phyloP scores from a whole-genome alignment of 2,113 vertebrate species.

The Malurus alboscapulatus region DNA sequence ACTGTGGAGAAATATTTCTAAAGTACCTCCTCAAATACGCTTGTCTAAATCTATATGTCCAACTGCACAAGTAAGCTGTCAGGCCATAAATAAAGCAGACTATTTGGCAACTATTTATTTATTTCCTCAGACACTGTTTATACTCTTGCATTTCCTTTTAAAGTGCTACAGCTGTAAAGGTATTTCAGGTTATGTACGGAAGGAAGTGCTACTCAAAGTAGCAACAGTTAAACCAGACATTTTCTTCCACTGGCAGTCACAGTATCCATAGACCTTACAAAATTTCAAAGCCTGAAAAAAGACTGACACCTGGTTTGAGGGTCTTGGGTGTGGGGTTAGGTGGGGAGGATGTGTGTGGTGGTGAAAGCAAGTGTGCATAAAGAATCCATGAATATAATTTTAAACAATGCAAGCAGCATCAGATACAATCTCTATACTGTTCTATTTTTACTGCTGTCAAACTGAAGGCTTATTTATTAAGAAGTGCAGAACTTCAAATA shows the following conservation, averaged over 20 bases:
- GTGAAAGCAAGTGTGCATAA: background rate
- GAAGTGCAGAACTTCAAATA: background rate
- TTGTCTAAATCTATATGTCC: slow-evolving; percentile 64
- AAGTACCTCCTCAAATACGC: slow-evolving; percentile 61
- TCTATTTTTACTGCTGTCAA: background rate
- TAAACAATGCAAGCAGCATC: background rate
- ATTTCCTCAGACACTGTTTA: background rate
- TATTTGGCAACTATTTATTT: slow-evolving; percentile 42
- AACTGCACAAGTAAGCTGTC: slow-evolving; percentile 25
- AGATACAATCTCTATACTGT: background rate
- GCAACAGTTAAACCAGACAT: background rate
- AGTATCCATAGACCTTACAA: background rate
- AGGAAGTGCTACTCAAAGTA: background rate
- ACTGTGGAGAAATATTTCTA: slow-evolving; percentile 54
- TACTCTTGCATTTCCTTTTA: background rate
- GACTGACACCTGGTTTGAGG: background rate
- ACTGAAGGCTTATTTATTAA: background rate
- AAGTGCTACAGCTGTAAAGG: background rate
- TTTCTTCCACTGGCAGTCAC: background rate
- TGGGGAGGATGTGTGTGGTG: background rate
- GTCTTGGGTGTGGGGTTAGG: background rate
- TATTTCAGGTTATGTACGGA: background rate
- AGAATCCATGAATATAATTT: background rate
- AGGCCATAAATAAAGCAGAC: slow-evolving; percentile 50
- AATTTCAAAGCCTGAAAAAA: background rate